Evolutionary conservation across 2,888 invertebrate species (phyloP), one percentile per base, ranked within the genome.

Genomic region (Gonocerus acuteangulatus): DNA sequence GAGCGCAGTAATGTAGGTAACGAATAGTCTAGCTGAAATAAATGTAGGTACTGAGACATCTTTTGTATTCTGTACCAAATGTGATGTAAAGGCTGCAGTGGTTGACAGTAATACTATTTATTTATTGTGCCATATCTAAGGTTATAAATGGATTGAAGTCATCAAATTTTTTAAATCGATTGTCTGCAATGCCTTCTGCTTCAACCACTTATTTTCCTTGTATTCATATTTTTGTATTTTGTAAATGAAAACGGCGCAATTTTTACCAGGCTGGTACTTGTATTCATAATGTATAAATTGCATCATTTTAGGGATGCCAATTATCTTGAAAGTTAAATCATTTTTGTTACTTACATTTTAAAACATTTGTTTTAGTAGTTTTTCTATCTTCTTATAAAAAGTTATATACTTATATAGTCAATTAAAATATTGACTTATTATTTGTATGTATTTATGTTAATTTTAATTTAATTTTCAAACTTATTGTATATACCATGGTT

Each of bases 231-330:
- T 54, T 54, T 54, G 23, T 54, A 54, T 54, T 21, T 54, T 42
- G 27, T 54, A 54, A 32, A 54, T 54, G 54, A 54, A 54, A 54
- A 54, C 54, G 54, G 54, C 39, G 54, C 54, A 54, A 54, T 54
- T 54, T 47, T 54, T 54, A 54, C 54, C 54, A 54, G 54, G 54
- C 54, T 54, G 54, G 54, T 54, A 54, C 44, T 42, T 57, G 57
- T 57, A 57, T 36, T 57, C 27, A 57, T 57, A 45, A 45, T 57
- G 57, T 57, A 57, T 42, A 57, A 57, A 57, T 57, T 57, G 47
- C 47, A 57, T 45, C 57, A 57, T 27, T 57, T 56, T 19, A 57
- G 13, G 21, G 54, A 54, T 54, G 54, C 54, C 39, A 39, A 42
- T 42, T 54, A 54, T 42, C 54, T 39, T 23, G 42, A 34, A 39